Evolutionary conservation across 2,797 vertebrate species (phyloP), one percentile per base, ranked within the genome.

Genomic region (Pseudomugil tenellus): DNA sequence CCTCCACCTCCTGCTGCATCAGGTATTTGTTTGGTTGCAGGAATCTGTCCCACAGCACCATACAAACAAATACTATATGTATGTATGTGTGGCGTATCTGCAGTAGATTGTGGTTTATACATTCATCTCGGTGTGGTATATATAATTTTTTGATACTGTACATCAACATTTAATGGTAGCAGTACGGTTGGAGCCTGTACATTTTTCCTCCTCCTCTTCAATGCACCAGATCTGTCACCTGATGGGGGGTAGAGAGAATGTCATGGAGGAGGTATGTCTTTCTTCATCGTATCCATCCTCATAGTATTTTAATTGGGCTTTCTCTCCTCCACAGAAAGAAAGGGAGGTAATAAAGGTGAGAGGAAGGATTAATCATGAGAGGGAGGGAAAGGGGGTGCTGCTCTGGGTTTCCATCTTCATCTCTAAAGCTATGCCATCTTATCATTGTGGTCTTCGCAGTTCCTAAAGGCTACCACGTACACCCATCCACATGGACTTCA

Each of bases 221-320:
- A 87, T 84, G 89, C 80, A 81, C 86, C 85, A 90, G 88, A 91
- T 92, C 89, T 91, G 89, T 92, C 92, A 91, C 88, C 62, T 70
- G 74, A 66, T 59, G 75, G 84, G 87, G 88, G 87, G 84, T 84
- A 79, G 84, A 78, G 88, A 73, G 82, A 85, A 89, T 91, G 90
- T 90, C 92, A 91, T 58, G 77, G 77, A 89, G 86, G 83, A 90
- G 88, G 85, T 87, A 91, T 91, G 85, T 89, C 91, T 93, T 86
- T 87, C 89, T 90, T 91, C 87, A 84, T 82, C 71, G 93, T 92
- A 91, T 93, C 93, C 90, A 89, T 91, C 89, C 87, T 89, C 84
- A 70, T 77, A 91, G 90, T 92, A 94, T 94, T 93, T 94, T 95
- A 94, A 94, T 94, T 93, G 92, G 89, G 85, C 74, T 87, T 80